Evolutionary conservation across 2,797 vertebrate species (phyloP).

Genomic region (Sebastes minor): DNA sequence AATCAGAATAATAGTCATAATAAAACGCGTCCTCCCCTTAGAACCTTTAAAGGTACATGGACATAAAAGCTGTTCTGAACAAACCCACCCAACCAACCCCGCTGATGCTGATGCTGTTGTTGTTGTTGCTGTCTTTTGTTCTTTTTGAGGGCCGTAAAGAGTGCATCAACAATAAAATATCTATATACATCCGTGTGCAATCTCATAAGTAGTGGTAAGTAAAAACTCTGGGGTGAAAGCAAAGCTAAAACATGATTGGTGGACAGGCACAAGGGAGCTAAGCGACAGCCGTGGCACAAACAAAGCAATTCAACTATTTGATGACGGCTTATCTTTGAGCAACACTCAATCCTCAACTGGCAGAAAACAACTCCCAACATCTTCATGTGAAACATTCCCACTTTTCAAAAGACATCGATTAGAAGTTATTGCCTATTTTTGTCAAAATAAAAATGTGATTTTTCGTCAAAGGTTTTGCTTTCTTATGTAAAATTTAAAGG

Average conservation of each 20-base stretch:
- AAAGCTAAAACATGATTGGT: conserved; percentile 26
- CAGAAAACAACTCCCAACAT: conserved; percentile 30
- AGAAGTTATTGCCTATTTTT: conserved; percentile 16
- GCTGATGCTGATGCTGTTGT: not conserved
- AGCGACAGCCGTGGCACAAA: conserved; percentile 48
- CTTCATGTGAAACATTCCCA: conserved; percentile 51
- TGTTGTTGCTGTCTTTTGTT: conserved; percentile 6
- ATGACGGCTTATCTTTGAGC: conserved; percentile 4
- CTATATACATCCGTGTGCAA: conserved; percentile 64
- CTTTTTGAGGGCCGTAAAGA: conserved; percentile 31
- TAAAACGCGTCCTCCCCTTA: conserved; percentile 51
- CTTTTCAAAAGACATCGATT: conserved; percentile 10
- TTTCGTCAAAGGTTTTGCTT: not conserved
- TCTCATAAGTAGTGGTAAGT: conserved; percentile 23
- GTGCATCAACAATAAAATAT: conserved; percentile 57
- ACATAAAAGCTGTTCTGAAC: conserved; percentile 37
- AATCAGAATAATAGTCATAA: conserved; percentile 48
- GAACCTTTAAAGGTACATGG: conserved; percentile 42
- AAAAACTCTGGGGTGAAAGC: conserved; percentile 32
- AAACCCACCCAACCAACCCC: not conserved
- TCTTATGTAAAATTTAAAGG: not conserved
- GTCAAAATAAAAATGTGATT: not conserved
- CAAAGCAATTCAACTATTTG: conserved; percentile 3
- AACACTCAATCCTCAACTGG: not conserved
- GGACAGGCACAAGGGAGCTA: conserved; percentile 60